Conservation (phyloP, 2,888 invertebrate species). For the Protophormia terraenovae region DNA sequence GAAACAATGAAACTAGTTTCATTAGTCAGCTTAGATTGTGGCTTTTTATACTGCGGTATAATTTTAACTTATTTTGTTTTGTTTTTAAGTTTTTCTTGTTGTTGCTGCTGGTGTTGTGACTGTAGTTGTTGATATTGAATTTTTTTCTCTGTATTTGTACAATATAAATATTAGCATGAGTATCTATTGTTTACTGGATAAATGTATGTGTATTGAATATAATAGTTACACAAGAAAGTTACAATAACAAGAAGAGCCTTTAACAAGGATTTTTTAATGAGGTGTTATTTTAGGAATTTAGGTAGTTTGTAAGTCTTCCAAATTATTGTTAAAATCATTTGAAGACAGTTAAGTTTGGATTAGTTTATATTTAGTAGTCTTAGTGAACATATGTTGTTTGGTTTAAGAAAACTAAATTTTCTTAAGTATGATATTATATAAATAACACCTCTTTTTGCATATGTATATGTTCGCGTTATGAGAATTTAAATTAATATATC, state of each 20-base stretch:
- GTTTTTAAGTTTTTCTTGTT: neutral
- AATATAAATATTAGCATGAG: constrained; percentile 34
- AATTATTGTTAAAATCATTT: no score
- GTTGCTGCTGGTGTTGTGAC: neutral
- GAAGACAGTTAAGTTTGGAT: no score
- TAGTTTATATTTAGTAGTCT: no score
- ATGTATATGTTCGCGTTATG: no score
- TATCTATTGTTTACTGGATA: constrained; percentile 23
- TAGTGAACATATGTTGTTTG: no score
- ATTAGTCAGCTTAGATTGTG: constrained; percentile 46
- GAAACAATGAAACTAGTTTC: constrained; percentile 47
- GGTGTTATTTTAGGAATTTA: constrained; percentile 2
- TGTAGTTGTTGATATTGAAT: no score
- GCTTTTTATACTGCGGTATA: constrained; percentile 57
- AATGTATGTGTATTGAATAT: neutral
- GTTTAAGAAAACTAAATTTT: no score
- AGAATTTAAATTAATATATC: neutral
- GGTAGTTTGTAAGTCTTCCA: no score
- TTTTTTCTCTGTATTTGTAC: neutral
- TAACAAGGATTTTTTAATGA: neutral
- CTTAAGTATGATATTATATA: no score
- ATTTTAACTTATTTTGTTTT: constrained; percentile 22
- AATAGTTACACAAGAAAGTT: neutral
- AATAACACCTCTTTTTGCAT: constrained; percentile 18
- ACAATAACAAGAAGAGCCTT: neutral